Percentiles rank a stretch among this genome's conserved stretches.
phyloP scores from a whole-genome alignment of 2,113 vertebrate species.

The Ramphastos sulfuratus region DNA sequence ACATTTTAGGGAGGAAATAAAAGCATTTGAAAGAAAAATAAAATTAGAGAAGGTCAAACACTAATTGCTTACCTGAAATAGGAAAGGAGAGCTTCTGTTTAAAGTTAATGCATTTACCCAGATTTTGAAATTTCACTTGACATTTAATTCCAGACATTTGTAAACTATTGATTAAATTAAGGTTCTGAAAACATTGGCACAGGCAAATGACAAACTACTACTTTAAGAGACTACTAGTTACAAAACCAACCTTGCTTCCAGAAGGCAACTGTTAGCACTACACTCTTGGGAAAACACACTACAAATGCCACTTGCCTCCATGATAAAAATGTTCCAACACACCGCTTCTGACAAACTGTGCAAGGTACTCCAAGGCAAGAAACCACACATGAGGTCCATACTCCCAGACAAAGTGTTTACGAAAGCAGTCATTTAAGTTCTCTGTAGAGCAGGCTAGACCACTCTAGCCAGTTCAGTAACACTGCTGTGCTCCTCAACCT shows the following conservation, averaged over 20 bases:
- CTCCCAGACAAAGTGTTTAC: not conserved
- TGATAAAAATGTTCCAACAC: not conserved
- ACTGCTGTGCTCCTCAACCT: not conserved
- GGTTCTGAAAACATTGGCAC: not conserved
- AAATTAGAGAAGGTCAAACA: not conserved
- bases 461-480: not conserved
- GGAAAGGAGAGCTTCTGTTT: conserved; percentile 5
- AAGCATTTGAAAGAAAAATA: not conserved
- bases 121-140: conserved; percentile 46
- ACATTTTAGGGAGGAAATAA: not conserved
- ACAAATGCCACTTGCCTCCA: not conserved
- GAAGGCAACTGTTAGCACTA: not conserved
- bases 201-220: not conserved
- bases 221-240: not conserved
- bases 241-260: not conserved
- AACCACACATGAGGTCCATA: not conserved
- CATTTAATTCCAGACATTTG: not conserved
- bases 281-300: not conserved
- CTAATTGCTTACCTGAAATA: not conserved
- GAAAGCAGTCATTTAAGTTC: not conserved
- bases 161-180: conserved; percentile 36
- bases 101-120: not conserved
- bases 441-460: not conserved
- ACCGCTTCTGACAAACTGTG: not conserved
- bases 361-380: not conserved